A percentile compares a stretch with the other conserved stretches of the same genome.
These are phyloP conservation scores for Harpalus rubripes DNA, from an alignment of 2,888 invertebrate genomes.

Conservation along the genomic window DNA sequence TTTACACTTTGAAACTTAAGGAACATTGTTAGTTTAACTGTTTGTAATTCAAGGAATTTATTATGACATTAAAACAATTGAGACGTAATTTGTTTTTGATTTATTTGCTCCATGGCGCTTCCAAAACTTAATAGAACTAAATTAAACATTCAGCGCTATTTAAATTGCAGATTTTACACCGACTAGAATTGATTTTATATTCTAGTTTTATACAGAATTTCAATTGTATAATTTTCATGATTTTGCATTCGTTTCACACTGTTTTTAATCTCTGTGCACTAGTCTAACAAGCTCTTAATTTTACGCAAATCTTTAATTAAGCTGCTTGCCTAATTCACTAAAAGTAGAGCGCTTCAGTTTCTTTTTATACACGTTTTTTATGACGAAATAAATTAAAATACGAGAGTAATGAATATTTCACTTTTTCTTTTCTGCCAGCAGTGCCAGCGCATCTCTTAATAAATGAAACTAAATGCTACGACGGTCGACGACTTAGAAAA, in stretches of 20 bases:
- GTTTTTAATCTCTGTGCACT: slow-evolving; percentile 25
- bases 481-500: slow-evolving; percentile 1
- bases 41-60: slow-evolving; percentile 15
- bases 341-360: background rate
- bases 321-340: slow-evolving; percentile 7
- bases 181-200: slow-evolving; percentile 45
- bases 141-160: slow-evolving; percentile 35
- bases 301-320: slow-evolving; percentile 31
- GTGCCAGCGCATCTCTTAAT: background rate
- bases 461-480: background rate
- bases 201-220: slow-evolving; percentile 41
- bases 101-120: slow-evolving; percentile 16
- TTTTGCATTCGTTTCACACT: slow-evolving; percentile 48
- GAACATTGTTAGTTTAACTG: slow-evolving; percentile 2
- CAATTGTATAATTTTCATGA: slow-evolving; percentile 43
- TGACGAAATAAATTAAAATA: background rate
- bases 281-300: slow-evolving; percentile 25
- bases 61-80: slow-evolving; percentile 13
- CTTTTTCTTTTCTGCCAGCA: background rate
- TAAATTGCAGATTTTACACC: slow-evolving; percentile 42
- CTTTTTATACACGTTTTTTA: background rate
- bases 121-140: slow-evolving; percentile 34
- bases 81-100: slow-evolving; percentile 38
- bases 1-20: no score
- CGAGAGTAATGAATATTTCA: background rate